These are phyloP conservation scores for Lepidotrigona ventralis DNA, from an alignment of 1,140 invertebrate genomes.

Conservation along the genomic window DNA sequence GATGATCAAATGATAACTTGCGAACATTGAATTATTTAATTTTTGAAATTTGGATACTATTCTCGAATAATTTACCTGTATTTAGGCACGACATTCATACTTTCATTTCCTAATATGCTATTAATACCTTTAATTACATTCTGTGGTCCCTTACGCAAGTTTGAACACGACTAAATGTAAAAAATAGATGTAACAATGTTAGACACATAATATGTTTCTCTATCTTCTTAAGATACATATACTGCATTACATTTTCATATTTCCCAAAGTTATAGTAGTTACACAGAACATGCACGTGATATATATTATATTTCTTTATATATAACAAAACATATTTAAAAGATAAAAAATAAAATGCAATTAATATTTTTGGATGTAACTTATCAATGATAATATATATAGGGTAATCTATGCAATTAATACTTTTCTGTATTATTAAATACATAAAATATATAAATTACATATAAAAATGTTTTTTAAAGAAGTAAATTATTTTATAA, in stretches of 20 bases:
- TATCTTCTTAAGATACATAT: conserved; percentile 1
- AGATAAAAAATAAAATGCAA: conserved; percentile 17
- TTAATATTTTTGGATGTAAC: conserved; percentile 24
- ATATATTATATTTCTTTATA: conserved; percentile 22
- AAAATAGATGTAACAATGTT: conserved; percentile 29
- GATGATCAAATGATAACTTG: not conserved
- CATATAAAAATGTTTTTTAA: conserved; percentile 1
- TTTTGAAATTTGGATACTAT: conserved; percentile 16
- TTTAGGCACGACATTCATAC: conserved; percentile 49
- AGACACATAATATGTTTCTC: not conserved
- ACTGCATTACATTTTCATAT: not conserved
- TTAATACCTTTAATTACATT: conserved; percentile 37
- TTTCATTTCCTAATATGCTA: conserved; percentile 44
- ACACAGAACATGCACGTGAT: conserved; percentile 30
- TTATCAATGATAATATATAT: conserved; percentile 6
- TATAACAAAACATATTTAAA: conserved; percentile 10
- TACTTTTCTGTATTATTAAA: not conserved
- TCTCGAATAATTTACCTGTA: conserved; percentile 35
- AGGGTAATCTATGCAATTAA: conserved; percentile 45
- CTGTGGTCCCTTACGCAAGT: conserved; percentile 44
- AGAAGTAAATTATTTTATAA: not conserved
- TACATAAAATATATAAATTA: not conserved
- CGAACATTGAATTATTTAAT: not conserved
- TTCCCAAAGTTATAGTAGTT: conserved; percentile 49
- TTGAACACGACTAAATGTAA: conserved; percentile 15